phyloP scores from a whole-genome alignment of 2,113 vertebrate species.

The Pseudonaja textilis region DNA sequence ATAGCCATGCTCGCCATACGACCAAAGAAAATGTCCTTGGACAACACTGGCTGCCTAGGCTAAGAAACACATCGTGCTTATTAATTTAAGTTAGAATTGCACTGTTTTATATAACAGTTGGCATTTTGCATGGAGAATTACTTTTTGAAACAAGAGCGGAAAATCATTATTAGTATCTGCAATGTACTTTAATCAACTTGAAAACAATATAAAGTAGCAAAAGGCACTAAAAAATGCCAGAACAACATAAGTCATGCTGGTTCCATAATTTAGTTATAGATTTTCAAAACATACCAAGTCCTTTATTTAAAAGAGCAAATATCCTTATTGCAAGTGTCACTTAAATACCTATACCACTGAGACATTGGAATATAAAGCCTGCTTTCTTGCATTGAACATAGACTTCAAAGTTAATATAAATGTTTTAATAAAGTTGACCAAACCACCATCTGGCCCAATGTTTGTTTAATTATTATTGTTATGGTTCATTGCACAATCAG shows the following conservation, averaged over 20 bases:
- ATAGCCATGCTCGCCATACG: neutral
- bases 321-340: neutral
- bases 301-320: neutral
- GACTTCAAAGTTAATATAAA: neutral
- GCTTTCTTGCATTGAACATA: neutral
- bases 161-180: neutral
- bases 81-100: neutral
- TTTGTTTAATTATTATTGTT: neutral
- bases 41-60: neutral
- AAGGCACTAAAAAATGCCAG: neutral
- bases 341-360: neutral
- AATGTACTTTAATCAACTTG: neutral
- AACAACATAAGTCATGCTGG: neutral
- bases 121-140: neutral
- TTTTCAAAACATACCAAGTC: neutral
- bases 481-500: no score
- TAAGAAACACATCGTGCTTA: neutral
- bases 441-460: neutral
- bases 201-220: neutral
- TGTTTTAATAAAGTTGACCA: neutral
- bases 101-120: neutral
- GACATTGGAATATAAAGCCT: neutral
- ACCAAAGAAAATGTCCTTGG: neutral
- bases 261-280: neutral
- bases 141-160: neutral